Base-by-base conservation (phyloP, 2,113 vertebrate species). In the Prietella phreatophila region DNA sequence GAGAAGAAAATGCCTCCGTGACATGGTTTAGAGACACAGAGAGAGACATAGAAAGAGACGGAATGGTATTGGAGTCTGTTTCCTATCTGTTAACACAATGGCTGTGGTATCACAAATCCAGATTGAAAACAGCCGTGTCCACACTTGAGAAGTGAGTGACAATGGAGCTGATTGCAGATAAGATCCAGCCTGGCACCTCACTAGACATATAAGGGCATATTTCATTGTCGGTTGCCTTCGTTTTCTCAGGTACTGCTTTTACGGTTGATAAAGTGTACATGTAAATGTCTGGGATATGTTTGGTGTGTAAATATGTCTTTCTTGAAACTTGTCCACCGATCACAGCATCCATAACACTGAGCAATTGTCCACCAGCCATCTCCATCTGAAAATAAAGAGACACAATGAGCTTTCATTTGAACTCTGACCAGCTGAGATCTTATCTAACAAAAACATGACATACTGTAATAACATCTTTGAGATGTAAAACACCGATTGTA, bases 1-100 rank as follows among this genome's bases (percentile, higher is more conserved):
- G 75, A 87, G 82, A 63, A 79, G 86, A 87, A 69, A 61, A 67
- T 86, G 82, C 87, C 82, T 89, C 76, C 83, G 78, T 80, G 83
- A 78, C 53, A 27, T 69, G 80, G 87, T 85, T 85, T 85, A 80
- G 87, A 88, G 82, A 39, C 25, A 10, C 25, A 10, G 15, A n/a
- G 42, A 39, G 82, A n/a, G 82, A 65, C n/a, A 85, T 6, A 76
- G 67, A 75, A 69, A 39, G 47, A 17, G 80, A 22, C 36, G 73
- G 83, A 50, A 58, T 63, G 84, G 80, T 55, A 42, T 27, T 4
- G 22, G 84, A 71, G 80, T 78, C 87, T 90, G 89, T 83, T 88
- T 88, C 84, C 89, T 88, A 86, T 90, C 89, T 90, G 89, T 88
- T 90, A 84, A 39, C 88, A 80, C 85, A 67, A 79, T 56, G 80